Conservation (phyloP, 2,797 vertebrate genomes). For the Typhlichthys eigenmanni region DNA sequence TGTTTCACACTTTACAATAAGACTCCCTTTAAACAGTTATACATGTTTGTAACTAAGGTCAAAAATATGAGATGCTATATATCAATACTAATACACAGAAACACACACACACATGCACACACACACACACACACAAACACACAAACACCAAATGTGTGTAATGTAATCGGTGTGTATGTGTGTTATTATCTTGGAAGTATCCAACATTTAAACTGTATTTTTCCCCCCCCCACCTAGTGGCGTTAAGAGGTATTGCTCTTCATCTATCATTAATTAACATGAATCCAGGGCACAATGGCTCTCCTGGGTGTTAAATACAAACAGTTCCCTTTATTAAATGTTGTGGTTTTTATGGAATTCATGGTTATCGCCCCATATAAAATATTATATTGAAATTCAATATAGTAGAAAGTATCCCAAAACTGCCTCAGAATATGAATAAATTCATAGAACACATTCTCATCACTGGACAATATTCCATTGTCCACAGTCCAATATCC, state of each 20-base stretch:
- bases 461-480: not conserved
- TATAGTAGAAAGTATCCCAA: slow-evolving; percentile 30
- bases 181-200: slow-evolving; percentile 54
- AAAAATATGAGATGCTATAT: no score
- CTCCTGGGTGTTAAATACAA: slow-evolving; percentile 28
- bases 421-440: slow-evolving; percentile 31
- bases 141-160: not conserved
- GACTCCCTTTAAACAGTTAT: no score
- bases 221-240: slow-evolving; percentile 65
- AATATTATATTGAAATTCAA: slow-evolving; percentile 13
- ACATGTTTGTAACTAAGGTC: no score
- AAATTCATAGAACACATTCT: slow-evolving; percentile 38
- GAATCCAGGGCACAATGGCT: slow-evolving; percentile 1
- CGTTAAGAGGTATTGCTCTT: not conserved
- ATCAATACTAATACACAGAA: no score
- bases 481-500: no score
- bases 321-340: not conserved
- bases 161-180: slow-evolving; percentile 36
- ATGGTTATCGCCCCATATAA: slow-evolving; percentile 20
- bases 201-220: slow-evolving; percentile 56
- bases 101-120: no score
- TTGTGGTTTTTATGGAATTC: slow-evolving; percentile 23
- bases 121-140: no score
- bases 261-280: slow-evolving; percentile 28
- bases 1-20: no score